Evolutionary conservation across 2,888 invertebrate species (phyloP).

Genomic region (Callyntrura sp.): DNA sequence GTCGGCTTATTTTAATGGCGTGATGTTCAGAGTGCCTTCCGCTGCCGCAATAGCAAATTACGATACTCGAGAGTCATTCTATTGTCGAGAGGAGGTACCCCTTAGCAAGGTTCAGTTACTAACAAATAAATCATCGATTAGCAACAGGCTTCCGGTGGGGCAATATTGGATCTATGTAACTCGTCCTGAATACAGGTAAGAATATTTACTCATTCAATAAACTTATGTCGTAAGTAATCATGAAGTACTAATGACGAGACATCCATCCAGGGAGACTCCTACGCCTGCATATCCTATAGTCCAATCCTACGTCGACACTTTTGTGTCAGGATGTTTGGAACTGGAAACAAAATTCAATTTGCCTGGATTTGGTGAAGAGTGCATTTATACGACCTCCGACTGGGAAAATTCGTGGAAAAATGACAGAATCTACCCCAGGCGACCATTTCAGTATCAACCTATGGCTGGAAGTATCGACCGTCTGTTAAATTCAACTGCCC

Average conservation of each 20-base stretch:
- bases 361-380: slow-evolving; percentile 71
- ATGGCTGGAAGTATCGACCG: slow-evolving; percentile 75
- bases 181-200: slow-evolving; percentile 58
- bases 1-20: slow-evolving; percentile 67
- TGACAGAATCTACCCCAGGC: slow-evolving; percentile 78
- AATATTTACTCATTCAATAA: no score
- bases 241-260: no score
- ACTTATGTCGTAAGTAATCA: no score
- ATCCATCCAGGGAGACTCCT: slow-evolving; percentile 58
- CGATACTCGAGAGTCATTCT: slow-evolving; percentile 76
- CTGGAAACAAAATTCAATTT: slow-evolving; percentile 73
- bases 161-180: slow-evolving; percentile 81
- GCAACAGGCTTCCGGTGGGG: slow-evolving; percentile 25
- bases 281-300: slow-evolving; percentile 75
- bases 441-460: slow-evolving; percentile 68
- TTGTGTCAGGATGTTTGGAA: slow-evolving; percentile 79
- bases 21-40: slow-evolving; percentile 67
- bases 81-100: slow-evolving; percentile 77
- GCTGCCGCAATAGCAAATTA: slow-evolving; percentile 65
- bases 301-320: slow-evolving; percentile 79
- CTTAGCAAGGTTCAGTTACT: slow-evolving; percentile 56
- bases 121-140: background rate
- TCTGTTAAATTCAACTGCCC: slow-evolving; percentile 62
- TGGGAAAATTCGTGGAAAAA: slow-evolving; percentile 79
- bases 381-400: slow-evolving; percentile 70